A percentile compares a stretch with the other conserved stretches of the same genome.
Conservation (phyloP, 2,888 invertebrate genomes). For the Corbicula japonica region DNA sequence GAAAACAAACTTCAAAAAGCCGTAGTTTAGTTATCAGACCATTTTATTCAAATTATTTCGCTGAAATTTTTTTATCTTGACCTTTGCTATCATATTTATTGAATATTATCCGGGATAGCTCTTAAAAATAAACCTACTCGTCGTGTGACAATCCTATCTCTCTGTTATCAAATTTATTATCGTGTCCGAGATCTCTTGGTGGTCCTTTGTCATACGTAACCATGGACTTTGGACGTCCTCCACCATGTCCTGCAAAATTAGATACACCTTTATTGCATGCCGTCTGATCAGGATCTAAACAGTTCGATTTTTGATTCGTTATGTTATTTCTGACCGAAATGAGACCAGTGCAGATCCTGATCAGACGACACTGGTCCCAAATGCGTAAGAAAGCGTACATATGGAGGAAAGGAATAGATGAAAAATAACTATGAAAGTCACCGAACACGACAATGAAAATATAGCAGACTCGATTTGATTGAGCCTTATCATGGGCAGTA, state of each 20-base stretch:
- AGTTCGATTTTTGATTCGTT: neutral
- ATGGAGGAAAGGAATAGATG: neutral
- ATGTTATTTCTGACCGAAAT: neutral
- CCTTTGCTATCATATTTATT: neutral
- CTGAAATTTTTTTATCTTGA: neutral
- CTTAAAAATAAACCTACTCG: constrained; percentile 69
- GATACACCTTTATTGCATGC: neutral
- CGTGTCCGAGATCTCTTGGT: constrained; percentile 72
- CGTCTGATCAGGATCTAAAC: neutral
- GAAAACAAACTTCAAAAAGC: neutral
- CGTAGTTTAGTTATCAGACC: neutral
- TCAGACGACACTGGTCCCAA: neutral
- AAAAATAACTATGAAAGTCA: neutral
- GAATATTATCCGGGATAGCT: neutral
- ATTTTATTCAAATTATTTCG: neutral
- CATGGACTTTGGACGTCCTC: constrained; percentile 80
- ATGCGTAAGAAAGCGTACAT: neutral
- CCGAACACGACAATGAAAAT: too few relatives aligned
- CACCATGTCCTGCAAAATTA: constrained; percentile 20
- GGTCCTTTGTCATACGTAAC: constrained; percentile 82
- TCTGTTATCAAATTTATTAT: constrained; percentile 76
- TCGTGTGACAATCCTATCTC: constrained; percentile 79
- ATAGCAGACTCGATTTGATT: too few relatives aligned
- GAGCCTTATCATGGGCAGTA: too few relatives aligned
- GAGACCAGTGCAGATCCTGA: neutral